Percentiles rank a stretch among this genome's conserved stretches.
These are phyloP conservation scores for Triplophysa rosa DNA, from an alignment of 2,113 vertebrate species.

Conservation along the genomic window DNA sequence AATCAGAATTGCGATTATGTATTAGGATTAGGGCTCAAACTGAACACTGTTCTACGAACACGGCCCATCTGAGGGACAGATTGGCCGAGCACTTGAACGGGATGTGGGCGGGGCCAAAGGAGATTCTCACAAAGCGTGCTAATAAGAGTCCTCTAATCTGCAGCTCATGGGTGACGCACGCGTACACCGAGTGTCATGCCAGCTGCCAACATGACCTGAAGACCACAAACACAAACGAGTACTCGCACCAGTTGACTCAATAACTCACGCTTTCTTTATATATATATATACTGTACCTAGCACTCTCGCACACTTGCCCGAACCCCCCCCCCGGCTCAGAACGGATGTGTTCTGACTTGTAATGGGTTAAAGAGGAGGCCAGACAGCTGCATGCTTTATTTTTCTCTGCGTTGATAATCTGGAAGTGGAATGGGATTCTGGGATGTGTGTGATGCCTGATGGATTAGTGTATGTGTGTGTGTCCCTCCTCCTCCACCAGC, in stretches of 20 bases:
- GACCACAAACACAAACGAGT: conserved; percentile 8
- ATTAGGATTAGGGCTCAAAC: conserved; percentile 6
- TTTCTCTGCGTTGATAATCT: conserved; percentile 62
- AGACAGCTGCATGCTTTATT: background rate
- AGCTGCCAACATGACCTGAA: conserved; percentile 29
- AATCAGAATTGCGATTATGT: conserved; percentile 19
- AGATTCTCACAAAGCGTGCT: conserved; percentile 58
- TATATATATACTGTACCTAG: too few relatives aligned
- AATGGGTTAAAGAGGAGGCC: background rate
- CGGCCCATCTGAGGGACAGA: conserved; percentile 20
- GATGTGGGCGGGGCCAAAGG: conserved; percentile 20
- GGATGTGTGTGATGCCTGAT: conserved; percentile 60
- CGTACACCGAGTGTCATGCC: conserved; percentile 19
- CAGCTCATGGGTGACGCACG: conserved; percentile 46
- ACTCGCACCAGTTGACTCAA: background rate
- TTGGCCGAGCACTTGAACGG: conserved; percentile 17
- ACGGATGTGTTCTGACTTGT: background rate
- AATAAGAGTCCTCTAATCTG: conserved; percentile 62
- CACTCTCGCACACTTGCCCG: background rate
- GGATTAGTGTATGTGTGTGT: conserved; percentile 61
- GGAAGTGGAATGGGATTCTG: conserved; percentile 60
- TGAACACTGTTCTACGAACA: conserved; percentile 7
- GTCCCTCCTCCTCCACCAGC: conserved; percentile 62
- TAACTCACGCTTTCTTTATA: background rate
- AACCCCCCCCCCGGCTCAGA: background rate